Conservation (phyloP, 2,113 vertebrate species). For the Morone saxatilis region DNA sequence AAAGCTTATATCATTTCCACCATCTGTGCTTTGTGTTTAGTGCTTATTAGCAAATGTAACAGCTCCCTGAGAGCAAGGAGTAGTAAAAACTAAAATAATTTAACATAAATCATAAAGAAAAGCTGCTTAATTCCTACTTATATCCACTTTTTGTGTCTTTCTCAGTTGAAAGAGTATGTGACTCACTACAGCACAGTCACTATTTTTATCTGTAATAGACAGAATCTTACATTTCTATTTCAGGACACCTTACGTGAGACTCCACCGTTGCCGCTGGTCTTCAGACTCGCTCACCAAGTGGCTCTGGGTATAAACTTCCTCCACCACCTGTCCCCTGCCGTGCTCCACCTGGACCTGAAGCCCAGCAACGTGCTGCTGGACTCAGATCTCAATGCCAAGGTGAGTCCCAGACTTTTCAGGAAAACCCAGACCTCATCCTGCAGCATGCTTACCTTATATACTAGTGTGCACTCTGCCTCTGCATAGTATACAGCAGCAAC, state of each 20-base stretch:
- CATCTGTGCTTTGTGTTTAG: too few species aligned
- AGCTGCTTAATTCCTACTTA: not conserved
- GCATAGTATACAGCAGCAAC: too few species aligned
- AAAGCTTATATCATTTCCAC: too few species aligned
- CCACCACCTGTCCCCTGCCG: constrained; percentile 74
- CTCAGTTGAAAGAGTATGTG: too few species aligned
- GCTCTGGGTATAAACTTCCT: constrained; percentile 89
- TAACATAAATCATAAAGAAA: not conserved
- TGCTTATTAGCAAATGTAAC: too few species aligned
- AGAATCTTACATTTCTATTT: not conserved
- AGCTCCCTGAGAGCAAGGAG: too few species aligned
- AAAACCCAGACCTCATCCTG: too few species aligned
- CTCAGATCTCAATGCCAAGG: constrained; percentile 78
- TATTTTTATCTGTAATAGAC: not conserved
- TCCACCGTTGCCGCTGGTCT: constrained; percentile 79
- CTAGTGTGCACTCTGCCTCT: too few species aligned
- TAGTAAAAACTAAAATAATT: not conserved
- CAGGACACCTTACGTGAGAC: constrained; percentile 56
- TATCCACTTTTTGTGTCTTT: not conserved
- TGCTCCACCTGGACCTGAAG: constrained; percentile 87
- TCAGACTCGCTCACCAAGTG: constrained; percentile 83
- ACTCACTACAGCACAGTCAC: not conserved
- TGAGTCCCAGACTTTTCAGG: constrained; percentile 36
- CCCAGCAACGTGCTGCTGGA: constrained; percentile 86
- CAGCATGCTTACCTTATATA: too few species aligned